Percentiles rank a stretch among this genome's conserved stretches.
phyloP scores from a whole-genome alignment of 2,888 invertebrate genomes.

The Geotrupes spiniger region DNA sequence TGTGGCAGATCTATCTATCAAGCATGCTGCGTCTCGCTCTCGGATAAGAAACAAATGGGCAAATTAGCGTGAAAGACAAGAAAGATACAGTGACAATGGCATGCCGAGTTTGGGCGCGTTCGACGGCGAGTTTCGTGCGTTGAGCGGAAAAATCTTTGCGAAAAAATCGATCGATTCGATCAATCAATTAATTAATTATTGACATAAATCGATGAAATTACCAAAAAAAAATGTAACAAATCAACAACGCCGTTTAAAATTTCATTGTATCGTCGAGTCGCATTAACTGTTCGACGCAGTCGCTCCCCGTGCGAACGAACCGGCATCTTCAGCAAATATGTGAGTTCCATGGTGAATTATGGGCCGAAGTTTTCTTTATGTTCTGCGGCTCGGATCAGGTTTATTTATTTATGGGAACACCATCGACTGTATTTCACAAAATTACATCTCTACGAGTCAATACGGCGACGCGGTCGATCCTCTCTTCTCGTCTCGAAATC shows the following conservation, averaged over 20 bases:
- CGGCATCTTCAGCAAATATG: conserved; percentile 4
- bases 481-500: too few species aligned
- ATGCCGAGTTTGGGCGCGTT: neutral
- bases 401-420: conserved; percentile 39
- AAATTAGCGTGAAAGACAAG: conserved; percentile 7
- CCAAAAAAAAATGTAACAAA: too few species aligned
- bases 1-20: conserved; percentile 7
- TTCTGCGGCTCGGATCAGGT: conserved; percentile 32
- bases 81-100: conserved; percentile 4
- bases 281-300: too few species aligned
- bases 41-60: conserved; percentile 4
- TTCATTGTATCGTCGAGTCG: too few species aligned
- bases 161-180: too few species aligned
- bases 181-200: too few species aligned
- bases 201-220: too few species aligned
- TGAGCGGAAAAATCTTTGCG: neutral
- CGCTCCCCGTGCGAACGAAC: conserved; percentile 1
- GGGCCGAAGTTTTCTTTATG: conserved; percentile 41
- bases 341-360: conserved; percentile 34
- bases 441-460: conserved; percentile 26
- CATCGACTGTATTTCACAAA: conserved; percentile 29
- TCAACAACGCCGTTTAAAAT: too few species aligned
- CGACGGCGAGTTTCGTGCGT: neutral
- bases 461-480: conserved; percentile 3
- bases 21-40: conserved; percentile 4